A percentile compares a stretch with the other conserved stretches of the same genome.
Conservation (phyloP, 2,113 vertebrate species). For the Prunella himalayana region DNA sequence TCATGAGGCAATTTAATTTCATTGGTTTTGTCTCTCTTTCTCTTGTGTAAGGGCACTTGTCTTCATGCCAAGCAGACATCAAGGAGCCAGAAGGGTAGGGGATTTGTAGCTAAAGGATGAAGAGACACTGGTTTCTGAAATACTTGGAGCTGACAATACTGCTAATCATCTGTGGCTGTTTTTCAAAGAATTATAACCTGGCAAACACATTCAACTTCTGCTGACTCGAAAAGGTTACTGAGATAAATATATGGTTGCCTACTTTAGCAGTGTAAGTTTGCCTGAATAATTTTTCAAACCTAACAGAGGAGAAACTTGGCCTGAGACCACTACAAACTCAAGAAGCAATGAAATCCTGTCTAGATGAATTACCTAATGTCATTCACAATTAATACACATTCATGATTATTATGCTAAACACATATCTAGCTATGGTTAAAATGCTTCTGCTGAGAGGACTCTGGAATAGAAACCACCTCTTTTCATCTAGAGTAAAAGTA, state of each 20-base stretch:
- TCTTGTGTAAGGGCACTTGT: background rate
- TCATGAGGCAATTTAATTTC: background rate
- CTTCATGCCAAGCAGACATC: background rate
- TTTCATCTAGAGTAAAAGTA: background rate
- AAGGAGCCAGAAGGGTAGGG: constrained; percentile 16
- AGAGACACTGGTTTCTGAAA: background rate
- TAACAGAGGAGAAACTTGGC: background rate
- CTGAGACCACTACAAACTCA: background rate
- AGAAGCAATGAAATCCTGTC: background rate
- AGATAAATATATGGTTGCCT: background rate
- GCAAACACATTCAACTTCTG: background rate
- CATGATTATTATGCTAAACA: background rate
- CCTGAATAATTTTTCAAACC: background rate
- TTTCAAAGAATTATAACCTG: constrained; percentile 3
- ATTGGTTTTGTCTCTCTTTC: background rate
- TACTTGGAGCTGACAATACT: background rate
- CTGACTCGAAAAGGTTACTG: background rate
- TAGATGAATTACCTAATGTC: background rate
- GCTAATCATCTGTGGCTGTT: background rate
- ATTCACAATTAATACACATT: background rate
- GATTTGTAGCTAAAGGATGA: background rate
- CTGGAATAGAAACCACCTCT: background rate
- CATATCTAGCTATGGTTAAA: background rate
- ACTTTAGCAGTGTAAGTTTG: background rate
- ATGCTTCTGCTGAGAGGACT: background rate